Conservation (phyloP, 2,888 invertebrate species). For the Oscheius onirici region DNA sequence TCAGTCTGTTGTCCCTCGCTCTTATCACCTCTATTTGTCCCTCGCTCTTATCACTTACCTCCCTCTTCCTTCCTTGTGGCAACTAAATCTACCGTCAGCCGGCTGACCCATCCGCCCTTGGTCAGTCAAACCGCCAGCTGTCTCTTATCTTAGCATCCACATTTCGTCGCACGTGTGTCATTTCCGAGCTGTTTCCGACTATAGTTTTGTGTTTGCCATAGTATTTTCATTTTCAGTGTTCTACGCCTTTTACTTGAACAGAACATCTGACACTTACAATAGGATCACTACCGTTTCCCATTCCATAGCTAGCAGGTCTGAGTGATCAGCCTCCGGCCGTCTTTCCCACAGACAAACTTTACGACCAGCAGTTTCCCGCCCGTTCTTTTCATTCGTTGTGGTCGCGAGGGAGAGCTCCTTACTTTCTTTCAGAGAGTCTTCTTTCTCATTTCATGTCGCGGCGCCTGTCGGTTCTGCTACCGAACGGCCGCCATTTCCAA, state of each 20-base stretch:
- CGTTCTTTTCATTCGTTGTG: neutral
- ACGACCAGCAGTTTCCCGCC: conserved; percentile 4
- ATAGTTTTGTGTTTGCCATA: no score
- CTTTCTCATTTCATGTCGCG: conserved; percentile 18
- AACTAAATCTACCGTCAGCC: conserved; percentile 1
- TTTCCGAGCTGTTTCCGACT: no score
- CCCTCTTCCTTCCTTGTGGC: neutral
- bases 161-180: no score
- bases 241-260: neutral
- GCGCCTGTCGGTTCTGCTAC: conserved; percentile 23
- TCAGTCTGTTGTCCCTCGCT: conserved; percentile 27
- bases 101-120: neutral
- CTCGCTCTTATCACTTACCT: neutral
- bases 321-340: neutral
- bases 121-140: conserved; percentile 4
- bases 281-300: no score
- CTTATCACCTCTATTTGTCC: conserved; percentile 23
- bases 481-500: conserved; percentile 18
- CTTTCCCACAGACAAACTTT: neutral
- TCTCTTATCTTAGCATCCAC: neutral
- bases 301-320: neutral
- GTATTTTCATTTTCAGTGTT: no score
- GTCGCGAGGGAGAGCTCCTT: no score
- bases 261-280: no score
- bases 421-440: neutral